Evolutionary conservation across 1,140 invertebrate species (phyloP).

Genomic region (Leptopilina clavipes): DNA sequence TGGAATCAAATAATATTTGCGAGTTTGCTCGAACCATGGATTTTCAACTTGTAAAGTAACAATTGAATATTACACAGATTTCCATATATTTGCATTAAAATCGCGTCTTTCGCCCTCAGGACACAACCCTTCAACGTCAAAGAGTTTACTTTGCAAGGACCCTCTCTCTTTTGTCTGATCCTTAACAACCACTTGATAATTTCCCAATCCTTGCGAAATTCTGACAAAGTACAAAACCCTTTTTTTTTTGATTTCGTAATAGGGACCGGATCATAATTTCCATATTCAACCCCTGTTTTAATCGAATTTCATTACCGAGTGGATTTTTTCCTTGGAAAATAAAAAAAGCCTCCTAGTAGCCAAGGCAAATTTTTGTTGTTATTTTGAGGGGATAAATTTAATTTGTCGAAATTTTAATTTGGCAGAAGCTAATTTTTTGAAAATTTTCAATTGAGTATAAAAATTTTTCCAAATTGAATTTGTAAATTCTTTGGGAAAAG

Average conservation of each 20-base stretch:
- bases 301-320: too few relatives aligned
- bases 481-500: too few relatives aligned
- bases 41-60: constrained; percentile 18
- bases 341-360: too few relatives aligned
- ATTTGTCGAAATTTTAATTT: too few relatives aligned
- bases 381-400: too few relatives aligned
- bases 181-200: constrained; percentile 48
- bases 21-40: not conserved
- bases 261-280: not conserved
- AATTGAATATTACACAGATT: constrained; percentile 23
- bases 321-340: too few relatives aligned
- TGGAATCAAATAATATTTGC: not conserved
- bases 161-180: not conserved
- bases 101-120: constrained; percentile 3
- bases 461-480: too few relatives aligned
- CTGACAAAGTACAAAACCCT: constrained; percentile 37
- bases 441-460: too few relatives aligned
- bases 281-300: not conserved
- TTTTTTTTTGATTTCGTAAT: not conserved
- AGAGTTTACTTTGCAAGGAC: constrained; percentile 4
- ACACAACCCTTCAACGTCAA: not conserved
- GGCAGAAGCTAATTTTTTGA: too few relatives aligned
- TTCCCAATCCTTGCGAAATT: constrained; percentile 46
- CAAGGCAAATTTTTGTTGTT: too few relatives aligned
- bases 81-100: constrained; percentile 34